Percentiles rank a stretch among this genome's conserved stretches.
Conservation (phyloP, 2,797 vertebrate species). For the Cygnus olor region DNA sequence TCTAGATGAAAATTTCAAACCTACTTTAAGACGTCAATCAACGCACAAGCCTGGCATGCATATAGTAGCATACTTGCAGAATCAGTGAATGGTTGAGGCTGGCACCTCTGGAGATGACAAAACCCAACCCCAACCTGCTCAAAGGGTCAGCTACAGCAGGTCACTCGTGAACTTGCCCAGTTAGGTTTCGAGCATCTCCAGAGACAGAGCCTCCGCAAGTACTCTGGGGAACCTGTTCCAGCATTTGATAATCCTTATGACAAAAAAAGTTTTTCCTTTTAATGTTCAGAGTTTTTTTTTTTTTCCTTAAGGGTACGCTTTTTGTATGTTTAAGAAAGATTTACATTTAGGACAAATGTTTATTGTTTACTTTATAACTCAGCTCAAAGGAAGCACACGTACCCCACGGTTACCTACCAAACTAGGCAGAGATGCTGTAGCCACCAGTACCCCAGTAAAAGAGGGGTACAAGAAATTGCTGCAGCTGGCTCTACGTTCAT, state of each 20-base stretch:
- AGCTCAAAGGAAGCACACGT: too few species aligned
- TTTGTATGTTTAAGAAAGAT: not conserved
- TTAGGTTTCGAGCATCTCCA: not conserved
- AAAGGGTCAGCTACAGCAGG: not conserved
- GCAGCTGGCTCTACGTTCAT: fast-evolving
- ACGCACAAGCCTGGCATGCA: not conserved
- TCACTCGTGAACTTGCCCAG: not conserved
- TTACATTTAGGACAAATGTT: not conserved
- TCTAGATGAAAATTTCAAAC: not conserved
- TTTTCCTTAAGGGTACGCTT: not conserved
- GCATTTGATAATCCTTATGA: not conserved
- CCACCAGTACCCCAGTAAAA: too few species aligned
- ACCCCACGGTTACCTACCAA: fast-evolving
- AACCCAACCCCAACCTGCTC: not conserved
- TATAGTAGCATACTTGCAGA: not conserved
- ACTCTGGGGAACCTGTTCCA: not conserved
- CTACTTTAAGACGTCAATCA: not conserved
- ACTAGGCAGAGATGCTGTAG: not conserved
- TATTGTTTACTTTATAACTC: not conserved
- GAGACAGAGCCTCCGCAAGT: not conserved
- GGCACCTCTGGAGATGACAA: not conserved
- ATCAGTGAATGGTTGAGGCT: not conserved
- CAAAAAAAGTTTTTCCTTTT: fast-evolving
- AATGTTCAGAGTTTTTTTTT: not conserved
- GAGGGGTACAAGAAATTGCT: fast-evolving